A percentile compares a stretch with the other conserved stretches of the same genome.
phyloP scores from a whole-genome alignment of 2,797 vertebrate species.

The Rhincodon typus region DNA sequence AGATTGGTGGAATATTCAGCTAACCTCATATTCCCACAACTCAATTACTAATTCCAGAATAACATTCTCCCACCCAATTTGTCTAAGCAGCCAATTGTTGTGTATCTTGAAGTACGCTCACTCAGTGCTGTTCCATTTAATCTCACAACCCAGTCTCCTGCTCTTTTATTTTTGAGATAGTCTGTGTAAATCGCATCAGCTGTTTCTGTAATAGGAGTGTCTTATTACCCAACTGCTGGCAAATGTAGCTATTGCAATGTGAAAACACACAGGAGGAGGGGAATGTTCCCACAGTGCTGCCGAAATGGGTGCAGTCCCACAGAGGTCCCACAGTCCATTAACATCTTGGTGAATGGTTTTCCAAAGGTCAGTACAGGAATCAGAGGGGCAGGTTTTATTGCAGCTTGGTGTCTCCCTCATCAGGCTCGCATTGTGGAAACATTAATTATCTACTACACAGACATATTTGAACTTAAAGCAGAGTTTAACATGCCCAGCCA shows the following conservation, averaged over 20 bases:
- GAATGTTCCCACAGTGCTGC: neutral
- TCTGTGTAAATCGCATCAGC: neutral
- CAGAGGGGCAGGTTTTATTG: no score
- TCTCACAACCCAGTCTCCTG: no score
- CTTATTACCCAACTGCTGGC: neutral
- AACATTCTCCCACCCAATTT: no score
- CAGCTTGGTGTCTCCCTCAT: conserved; percentile 67
- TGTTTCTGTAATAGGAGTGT: neutral
- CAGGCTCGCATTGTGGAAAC: conserved; percentile 87
- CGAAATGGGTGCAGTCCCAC: neutral
- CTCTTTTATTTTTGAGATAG: neutral
- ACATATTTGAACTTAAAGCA: conserved; percentile 60
- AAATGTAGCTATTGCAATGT: neutral
- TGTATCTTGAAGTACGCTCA: neutral
- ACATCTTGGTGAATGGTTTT: no score
- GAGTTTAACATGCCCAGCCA: no score
- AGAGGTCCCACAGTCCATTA: no score
- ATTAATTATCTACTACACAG: conserved; percentile 76
- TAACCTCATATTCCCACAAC: neutral
- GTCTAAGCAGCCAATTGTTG: neutral
- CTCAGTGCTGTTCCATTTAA: no score
- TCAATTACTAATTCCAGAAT: neutral
- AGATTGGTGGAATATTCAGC: neutral
- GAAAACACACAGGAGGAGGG: neutral
- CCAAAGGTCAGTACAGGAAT: no score